phyloP scores from a whole-genome alignment of 2,113 vertebrate genomes.

The Prunella himalayana region DNA sequence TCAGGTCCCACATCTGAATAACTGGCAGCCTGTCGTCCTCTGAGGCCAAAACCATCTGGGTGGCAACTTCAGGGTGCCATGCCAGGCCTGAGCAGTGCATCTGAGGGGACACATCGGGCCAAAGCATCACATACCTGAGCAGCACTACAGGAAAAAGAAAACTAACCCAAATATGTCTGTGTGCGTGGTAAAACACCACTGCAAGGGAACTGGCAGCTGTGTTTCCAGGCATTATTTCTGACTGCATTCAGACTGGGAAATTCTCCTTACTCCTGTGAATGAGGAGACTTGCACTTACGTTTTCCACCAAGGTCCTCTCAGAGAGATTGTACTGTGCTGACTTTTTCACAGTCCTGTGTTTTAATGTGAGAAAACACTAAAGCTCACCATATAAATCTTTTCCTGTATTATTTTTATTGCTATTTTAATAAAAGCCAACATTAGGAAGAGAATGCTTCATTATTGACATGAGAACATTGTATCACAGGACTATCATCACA shows the following conservation, averaged over 20 bases:
- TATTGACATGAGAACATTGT: not conserved
- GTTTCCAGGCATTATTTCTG: not conserved
- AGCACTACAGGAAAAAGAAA: not conserved
- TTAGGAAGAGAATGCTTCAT: not conserved
- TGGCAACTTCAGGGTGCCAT: constrained; percentile 95
- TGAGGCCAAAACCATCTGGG: constrained; percentile 91
- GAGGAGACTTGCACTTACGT: not conserved
- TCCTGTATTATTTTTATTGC: not conserved
- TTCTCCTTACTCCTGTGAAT: fast-evolving
- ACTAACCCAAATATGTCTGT: not conserved
- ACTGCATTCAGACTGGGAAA: not conserved
- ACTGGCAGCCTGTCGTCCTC: constrained; percentile 95
- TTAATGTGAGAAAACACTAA: not conserved
- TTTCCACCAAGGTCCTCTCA: not conserved
- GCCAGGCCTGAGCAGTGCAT: constrained; percentile 97
- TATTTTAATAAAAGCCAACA: not conserved
- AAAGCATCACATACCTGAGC: not conserved
- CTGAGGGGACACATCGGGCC: constrained; percentile 46
- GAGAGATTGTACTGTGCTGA: not conserved
- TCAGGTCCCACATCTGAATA: constrained; percentile 96
- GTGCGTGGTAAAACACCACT: not conserved
- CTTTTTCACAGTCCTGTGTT: not conserved
- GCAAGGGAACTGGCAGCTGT: not conserved
- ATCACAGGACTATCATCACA: not conserved
- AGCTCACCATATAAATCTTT: not conserved